Evolutionary conservation across 92 coral and sea anemone genomes (phyloP), one percentile per base, ranked within the genome.

Genomic region (Montipora capitata): DNA sequence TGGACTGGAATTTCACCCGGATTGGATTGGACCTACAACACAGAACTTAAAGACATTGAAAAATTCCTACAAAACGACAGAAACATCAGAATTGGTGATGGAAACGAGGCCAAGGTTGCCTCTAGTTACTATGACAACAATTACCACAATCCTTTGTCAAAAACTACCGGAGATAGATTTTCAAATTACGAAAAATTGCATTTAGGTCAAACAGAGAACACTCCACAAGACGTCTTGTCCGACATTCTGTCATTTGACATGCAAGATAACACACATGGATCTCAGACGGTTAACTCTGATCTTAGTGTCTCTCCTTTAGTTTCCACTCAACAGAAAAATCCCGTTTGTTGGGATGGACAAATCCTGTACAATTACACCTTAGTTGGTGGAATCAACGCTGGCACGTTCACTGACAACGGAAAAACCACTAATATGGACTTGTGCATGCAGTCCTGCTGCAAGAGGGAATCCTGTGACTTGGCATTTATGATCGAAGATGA

Each of bases 401-500:
- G 99, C 9, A 91, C 94, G 49, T 97, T 97, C 48, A 92, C 92
- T 13, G 98, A 96, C 90, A 97, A 97, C 77, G 99, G 99, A 38
- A 97, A 97, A 65, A 91, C 96, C 5, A 92, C 85, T 7, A 94
- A 88, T 72, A 97, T 97, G 99, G 96, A 90, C 88, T 69, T 94
- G 15, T 97, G 99, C 67, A 97, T 97, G 99, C 96, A 97, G 88
- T 97, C 85, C 20, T 97, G 99, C 78, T 97, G 99, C 88, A 92
- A 96, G 91, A 90, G 94, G 68, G 69, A 83, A 12, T 84, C 90
- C 27, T 97, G 99, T 85, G 98, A 97, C 89, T 90, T 97, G 70
- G 98, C 99, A 35, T 96, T 97, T 71, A 96, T 93, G 95, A 96
- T 97, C 8, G 98, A 96, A 79, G 96, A 97, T 75, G 99, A 96